A percentile compares a stretch with the other conserved stretches of the same genome.
phyloP scores from a whole-genome alignment of 2,797 vertebrate species.

The Melanotaenia pygmaea region DNA sequence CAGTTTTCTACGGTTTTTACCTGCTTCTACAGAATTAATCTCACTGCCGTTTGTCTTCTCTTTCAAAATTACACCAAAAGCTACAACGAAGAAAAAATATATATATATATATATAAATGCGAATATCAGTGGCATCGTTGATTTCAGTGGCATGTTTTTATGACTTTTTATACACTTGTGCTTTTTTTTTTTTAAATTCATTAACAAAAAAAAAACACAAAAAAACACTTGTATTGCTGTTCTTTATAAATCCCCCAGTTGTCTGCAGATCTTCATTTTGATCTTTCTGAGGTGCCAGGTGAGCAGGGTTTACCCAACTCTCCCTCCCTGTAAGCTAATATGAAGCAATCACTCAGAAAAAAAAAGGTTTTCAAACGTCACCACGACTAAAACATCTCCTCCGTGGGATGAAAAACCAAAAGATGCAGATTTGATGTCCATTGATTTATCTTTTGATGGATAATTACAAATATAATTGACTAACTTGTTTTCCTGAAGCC shows the following conservation, averaged over 20 bases:
- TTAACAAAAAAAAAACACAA: constrained; percentile 1
- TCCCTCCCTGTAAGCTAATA: constrained; percentile 21
- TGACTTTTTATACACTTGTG: constrained; percentile 41
- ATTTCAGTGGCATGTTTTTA: constrained; percentile 62
- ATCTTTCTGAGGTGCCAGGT: neutral
- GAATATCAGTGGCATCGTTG: constrained; percentile 51
- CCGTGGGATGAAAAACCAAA: neutral
- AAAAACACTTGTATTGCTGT: neutral
- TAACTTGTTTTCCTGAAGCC: constrained; percentile 19
- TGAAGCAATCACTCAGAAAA: neutral
- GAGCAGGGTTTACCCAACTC: constrained; percentile 7
- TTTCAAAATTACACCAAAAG: constrained; percentile 13
- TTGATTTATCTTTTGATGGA: constrained; percentile 1
- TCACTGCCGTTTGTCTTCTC: constrained; percentile 7
- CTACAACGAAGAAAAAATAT: neutral
- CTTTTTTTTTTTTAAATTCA: neutral
- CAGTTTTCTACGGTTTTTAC: neutral
- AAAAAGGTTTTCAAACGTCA: neutral
- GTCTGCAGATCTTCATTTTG: constrained; percentile 12
- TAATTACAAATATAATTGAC: constrained; percentile 9
- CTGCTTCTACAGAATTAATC: neutral
- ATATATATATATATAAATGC: constrained; percentile 2
- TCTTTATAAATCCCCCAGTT: neutral
- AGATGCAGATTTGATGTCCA: neutral
- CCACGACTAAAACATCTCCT: neutral